Conservation (phyloP, 1,140 invertebrate species). For the Hypothenemus hampei region DNA sequence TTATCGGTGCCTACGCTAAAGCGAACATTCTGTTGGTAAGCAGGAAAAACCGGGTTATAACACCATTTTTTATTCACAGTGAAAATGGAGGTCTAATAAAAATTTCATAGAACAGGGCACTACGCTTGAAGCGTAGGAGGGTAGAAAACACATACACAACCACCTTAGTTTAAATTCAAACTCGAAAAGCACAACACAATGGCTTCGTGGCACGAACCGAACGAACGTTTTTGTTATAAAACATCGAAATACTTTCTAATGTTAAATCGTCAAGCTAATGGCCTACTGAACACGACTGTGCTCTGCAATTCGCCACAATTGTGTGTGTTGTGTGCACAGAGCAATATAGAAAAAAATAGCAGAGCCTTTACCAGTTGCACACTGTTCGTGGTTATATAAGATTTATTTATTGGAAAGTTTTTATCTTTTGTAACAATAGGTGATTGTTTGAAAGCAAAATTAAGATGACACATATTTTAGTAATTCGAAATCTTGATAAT, state of each 20-base stretch:
- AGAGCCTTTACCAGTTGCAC: slow-evolving; percentile 10
- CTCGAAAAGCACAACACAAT: slow-evolving; percentile 1
- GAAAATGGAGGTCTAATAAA: background rate
- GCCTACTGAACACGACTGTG: slow-evolving; percentile 7
- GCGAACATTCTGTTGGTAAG: background rate
- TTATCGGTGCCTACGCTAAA: slow-evolving; percentile 11
- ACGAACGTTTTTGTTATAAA: slow-evolving; percentile 11
- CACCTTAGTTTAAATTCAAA: background rate
- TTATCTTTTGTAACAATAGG: background rate
- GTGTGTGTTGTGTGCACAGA: background rate
- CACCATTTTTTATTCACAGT: slow-evolving; percentile 3
- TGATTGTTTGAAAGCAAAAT: slow-evolving; percentile 1
- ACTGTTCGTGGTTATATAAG: slow-evolving; percentile 16
- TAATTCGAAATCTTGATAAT: too few species aligned
- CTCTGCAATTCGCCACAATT: slow-evolving; percentile 7
- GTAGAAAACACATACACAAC: background rate
- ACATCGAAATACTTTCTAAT: slow-evolving; percentile 20
- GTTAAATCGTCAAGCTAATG: slow-evolving; percentile 9
- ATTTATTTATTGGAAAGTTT: slow-evolving; percentile 6
- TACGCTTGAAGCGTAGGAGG: too few species aligned
- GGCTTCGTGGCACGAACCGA: background rate
- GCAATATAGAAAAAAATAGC: slow-evolving; percentile 4
- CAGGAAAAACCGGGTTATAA: slow-evolving; percentile 9
- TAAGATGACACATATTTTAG: too few species aligned
- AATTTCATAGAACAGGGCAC: background rate